phyloP scores from a whole-genome alignment of 2,797 vertebrate species.

The Ateles fusciceps region DNA sequence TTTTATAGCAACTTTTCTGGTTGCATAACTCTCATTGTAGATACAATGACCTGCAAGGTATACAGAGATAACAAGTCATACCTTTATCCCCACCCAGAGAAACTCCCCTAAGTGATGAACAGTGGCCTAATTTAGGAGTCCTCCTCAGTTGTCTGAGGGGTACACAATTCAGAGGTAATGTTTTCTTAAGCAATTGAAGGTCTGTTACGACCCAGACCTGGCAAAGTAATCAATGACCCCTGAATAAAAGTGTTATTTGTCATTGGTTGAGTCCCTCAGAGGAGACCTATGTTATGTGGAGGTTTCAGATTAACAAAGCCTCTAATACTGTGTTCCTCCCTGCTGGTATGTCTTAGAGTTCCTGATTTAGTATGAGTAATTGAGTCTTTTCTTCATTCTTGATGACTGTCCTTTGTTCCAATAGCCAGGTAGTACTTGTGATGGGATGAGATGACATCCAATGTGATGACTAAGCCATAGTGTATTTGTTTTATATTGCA shows the following conservation, averaged over 20 bases:
- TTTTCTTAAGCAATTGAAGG: background rate
- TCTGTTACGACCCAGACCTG: background rate
- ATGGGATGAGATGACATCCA: background rate
- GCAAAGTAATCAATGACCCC: background rate
- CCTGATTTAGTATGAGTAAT: background rate
- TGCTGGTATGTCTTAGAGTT: background rate
- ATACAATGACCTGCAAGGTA: background rate
- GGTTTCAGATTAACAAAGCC: background rate
- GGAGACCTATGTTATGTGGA: background rate
- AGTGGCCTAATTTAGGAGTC: background rate
- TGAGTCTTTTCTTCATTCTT: background rate
- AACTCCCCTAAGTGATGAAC: background rate
- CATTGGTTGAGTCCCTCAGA: background rate
- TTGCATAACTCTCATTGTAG: background rate
- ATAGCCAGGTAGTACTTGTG: background rate
- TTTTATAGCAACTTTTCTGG: background rate
- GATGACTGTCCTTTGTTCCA: background rate
- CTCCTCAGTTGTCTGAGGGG: background rate
- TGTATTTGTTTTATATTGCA: background rate
- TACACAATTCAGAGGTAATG: background rate
- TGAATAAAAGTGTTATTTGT: background rate
- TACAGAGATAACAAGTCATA: background rate
- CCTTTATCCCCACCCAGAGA: rapidly evolving
- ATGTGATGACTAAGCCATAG: background rate
- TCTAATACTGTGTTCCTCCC: background rate